Evolutionary conservation across 2,113 vertebrate genomes (phyloP).

Genomic region (Suncus etruscus): DNA sequence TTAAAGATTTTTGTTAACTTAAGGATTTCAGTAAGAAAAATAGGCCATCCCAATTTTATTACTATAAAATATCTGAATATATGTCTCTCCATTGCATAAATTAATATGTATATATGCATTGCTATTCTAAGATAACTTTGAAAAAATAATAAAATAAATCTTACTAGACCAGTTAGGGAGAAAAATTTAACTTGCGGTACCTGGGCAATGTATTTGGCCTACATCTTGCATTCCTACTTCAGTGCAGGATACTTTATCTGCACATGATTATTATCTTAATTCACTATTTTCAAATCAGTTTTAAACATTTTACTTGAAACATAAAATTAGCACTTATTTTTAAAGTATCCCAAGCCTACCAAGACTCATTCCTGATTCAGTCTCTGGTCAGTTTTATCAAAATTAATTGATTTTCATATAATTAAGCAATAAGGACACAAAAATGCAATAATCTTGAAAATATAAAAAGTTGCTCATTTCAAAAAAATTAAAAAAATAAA

Average conservation of each 20-base stretch:
- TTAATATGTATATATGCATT: constrained; percentile 20
- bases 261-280: constrained; percentile 31
- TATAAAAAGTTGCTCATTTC: constrained; percentile 17
- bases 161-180: background rate
- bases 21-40: background rate
- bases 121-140: constrained; percentile 44
- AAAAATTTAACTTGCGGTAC: background rate
- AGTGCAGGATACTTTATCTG: constrained; percentile 66
- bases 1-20: constrained; percentile 53
- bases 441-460: constrained; percentile 46
- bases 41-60: background rate
- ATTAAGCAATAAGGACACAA: constrained; percentile 47
- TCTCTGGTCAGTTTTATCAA: background rate
- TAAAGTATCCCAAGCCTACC: background rate
- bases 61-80: background rate
- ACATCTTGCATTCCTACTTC: constrained; percentile 46
- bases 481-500: no score
- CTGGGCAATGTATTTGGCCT: constrained; percentile 13
- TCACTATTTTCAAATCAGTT: constrained; percentile 27
- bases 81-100: background rate
- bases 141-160: constrained; percentile 40
- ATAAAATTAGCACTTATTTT: constrained; percentile 43
- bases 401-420: constrained; percentile 41
- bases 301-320: constrained; percentile 39
- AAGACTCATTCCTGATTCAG: no score